A percentile compares a stretch with the other conserved stretches of the same genome.
These are phyloP conservation scores for Limnephilus marmoratus DNA, from an alignment of 2,888 invertebrate genomes.

Conservation along the genomic window DNA sequence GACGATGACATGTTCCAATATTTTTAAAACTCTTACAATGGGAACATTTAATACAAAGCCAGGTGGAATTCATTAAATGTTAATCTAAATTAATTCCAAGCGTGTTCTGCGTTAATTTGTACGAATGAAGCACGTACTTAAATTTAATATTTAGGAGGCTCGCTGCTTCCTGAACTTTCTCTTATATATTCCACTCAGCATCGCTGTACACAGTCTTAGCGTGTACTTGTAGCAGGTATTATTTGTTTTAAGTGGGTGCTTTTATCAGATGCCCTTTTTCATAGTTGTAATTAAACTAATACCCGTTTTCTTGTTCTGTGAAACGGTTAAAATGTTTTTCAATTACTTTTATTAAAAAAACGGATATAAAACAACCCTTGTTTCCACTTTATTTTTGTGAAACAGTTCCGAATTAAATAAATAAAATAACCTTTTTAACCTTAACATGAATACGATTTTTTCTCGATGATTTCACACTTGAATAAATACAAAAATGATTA, in stretches of 20 bases:
- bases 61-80: neutral
- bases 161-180: neutral
- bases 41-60: neutral
- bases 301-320: neutral
- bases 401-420: neutral
- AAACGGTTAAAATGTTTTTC: neutral
- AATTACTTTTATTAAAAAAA: too few species aligned
- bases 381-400: neutral
- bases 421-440: neutral
- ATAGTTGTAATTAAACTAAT: neutral
- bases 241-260: neutral
- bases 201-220: neutral
- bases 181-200: neutral
- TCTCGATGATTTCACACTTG: neutral
- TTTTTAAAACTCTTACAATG: neutral
- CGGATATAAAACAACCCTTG: too few species aligned
- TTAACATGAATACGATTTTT: neutral
- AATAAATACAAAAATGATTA: too few species aligned
- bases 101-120: neutral
- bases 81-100: neutral
- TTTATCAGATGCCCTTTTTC: neutral
- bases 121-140: neutral
- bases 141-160: neutral
- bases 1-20: constrained; percentile 9
- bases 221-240: neutral